Percentiles rank a stretch among this genome's conserved stretches.
Conservation (phyloP, 2,888 invertebrate species). For the Drosophila fungiperda region DNA sequence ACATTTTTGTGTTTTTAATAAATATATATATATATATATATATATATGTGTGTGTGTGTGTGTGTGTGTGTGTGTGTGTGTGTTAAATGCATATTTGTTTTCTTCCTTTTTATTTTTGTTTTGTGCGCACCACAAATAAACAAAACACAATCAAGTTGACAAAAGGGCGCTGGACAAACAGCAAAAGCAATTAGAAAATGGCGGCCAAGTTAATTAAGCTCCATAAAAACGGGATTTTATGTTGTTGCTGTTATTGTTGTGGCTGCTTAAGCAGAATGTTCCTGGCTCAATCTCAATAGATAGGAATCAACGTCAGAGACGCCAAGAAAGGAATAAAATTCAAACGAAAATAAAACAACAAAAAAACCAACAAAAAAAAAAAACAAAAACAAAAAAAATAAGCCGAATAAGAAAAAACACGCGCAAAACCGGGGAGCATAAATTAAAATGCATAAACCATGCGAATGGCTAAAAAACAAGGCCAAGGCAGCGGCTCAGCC, state of each 20-base stretch:
- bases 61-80: not conserved
- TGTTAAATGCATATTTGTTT: not conserved
- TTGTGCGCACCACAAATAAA: constrained; percentile 36
- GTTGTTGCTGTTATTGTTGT: constrained; percentile 10
- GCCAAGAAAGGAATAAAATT: constrained; percentile 54
- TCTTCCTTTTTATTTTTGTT: not conserved
- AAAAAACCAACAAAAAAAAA: not conserved
- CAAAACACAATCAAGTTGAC: constrained; percentile 64
- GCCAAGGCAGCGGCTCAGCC: constrained; percentile 39
- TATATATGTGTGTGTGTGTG: not conserved
- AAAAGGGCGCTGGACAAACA: constrained; percentile 64
- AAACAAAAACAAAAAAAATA: constrained; percentile 1
- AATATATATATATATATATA: not conserved
- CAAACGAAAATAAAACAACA: not conserved
- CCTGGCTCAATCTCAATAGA: constrained; percentile 74
- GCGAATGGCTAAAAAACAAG: constrained; percentile 74
- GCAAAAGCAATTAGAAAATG: constrained; percentile 77
- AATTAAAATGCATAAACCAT: constrained; percentile 77
- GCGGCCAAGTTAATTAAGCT: constrained; percentile 77
- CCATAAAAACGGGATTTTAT: constrained; percentile 74
- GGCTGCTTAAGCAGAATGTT: constrained; percentile 64
- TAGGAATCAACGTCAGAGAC: constrained; percentile 70
- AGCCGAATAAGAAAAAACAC: constrained; percentile 12
- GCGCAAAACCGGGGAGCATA: constrained; percentile 60
- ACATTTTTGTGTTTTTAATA: not conserved